phyloP scores from a whole-genome alignment of 2,888 invertebrate species.

The Microctonus hyperodae region DNA sequence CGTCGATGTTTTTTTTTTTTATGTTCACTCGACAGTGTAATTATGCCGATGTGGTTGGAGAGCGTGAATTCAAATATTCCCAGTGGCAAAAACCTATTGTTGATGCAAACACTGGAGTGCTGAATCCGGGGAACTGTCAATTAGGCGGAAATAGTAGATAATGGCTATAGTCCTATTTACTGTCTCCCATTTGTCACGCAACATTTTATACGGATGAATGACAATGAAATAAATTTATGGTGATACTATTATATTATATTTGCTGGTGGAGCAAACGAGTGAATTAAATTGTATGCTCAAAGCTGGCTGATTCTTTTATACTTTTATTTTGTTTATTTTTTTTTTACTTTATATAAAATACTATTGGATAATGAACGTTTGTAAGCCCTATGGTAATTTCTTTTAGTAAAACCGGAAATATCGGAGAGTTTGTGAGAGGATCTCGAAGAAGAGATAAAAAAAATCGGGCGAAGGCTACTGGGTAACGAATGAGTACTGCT shows the following conservation, averaged over 20 bases:
- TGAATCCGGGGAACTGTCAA: constrained; percentile 28
- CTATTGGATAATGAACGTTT: constrained; percentile 1
- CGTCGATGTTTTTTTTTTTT: constrained; percentile 11
- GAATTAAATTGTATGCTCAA: background rate
- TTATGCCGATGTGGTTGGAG: constrained; percentile 27
- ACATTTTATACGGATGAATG: constrained; percentile 16
- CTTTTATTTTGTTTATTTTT: background rate
- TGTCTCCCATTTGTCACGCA: constrained; percentile 13
- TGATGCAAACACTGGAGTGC: constrained; percentile 14
- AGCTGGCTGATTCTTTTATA: background rate
- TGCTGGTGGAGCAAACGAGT: background rate
- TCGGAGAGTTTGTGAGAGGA: background rate
- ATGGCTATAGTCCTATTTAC: background rate
- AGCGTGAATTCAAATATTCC: constrained; percentile 30
- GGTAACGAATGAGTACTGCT: constrained; percentile 30
- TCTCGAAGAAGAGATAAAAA: constrained; percentile 1
- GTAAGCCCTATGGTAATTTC: constrained; percentile 9
- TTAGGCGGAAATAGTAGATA: constrained; percentile 29
- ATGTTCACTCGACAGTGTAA: constrained; percentile 29
- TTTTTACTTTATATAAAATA: background rate
- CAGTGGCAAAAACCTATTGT: constrained; percentile 32
- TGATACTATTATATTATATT: background rate
- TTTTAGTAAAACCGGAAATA: constrained; percentile 6
- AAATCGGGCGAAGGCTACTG: constrained; percentile 12
- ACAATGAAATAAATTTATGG: constrained; percentile 14